A percentile compares a stretch with the other conserved stretches of the same genome.
Conservation (phyloP, 1,140 invertebrate genomes). For the Drosophila sechellia region DNA sequence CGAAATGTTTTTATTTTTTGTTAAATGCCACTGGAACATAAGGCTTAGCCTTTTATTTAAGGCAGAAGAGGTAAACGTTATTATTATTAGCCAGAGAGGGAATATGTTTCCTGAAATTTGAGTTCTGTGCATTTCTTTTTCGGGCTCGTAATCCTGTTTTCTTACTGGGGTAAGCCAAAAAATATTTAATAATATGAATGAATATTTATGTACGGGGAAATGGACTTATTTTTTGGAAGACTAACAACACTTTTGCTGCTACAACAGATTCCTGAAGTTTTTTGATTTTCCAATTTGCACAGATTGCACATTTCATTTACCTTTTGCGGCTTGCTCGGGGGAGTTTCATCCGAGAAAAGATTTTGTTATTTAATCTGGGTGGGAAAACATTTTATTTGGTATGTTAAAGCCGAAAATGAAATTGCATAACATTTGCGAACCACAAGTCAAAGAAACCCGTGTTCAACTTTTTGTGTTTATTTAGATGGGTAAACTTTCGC, state of each 20-base stretch:
- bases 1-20: slow-evolving; percentile 6
- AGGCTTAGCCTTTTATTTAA: slow-evolving; percentile 7
- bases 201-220: slow-evolving; percentile 36
- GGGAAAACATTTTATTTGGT: slow-evolving; percentile 23
- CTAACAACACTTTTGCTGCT: slow-evolving; percentile 25
- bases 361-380: slow-evolving; percentile 34
- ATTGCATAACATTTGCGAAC: slow-evolving; percentile 17
- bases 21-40: slow-evolving; percentile 10
- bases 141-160: background rate
- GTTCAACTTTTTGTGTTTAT: slow-evolving; percentile 14
- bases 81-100: slow-evolving; percentile 6
- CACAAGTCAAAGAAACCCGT: slow-evolving; percentile 9
- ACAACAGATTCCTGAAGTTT: slow-evolving; percentile 18
- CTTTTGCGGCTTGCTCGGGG: slow-evolving; percentile 33
- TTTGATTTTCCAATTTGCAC: slow-evolving; percentile 42
- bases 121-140: background rate
- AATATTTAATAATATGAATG: slow-evolving; percentile 34
- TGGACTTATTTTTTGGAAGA: slow-evolving; percentile 17
- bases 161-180: background rate
- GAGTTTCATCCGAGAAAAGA: slow-evolving; percentile 15
- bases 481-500: slow-evolving; percentile 3
- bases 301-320: slow-evolving; percentile 54
- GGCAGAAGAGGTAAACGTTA: background rate
- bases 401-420: slow-evolving; percentile 14
- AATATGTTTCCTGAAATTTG: background rate